Percentiles rank a stretch among this genome's conserved stretches.
These are phyloP conservation scores for Atractosteus spatula DNA, from an alignment of 2,113 vertebrate species.

Conservation along the genomic window DNA sequence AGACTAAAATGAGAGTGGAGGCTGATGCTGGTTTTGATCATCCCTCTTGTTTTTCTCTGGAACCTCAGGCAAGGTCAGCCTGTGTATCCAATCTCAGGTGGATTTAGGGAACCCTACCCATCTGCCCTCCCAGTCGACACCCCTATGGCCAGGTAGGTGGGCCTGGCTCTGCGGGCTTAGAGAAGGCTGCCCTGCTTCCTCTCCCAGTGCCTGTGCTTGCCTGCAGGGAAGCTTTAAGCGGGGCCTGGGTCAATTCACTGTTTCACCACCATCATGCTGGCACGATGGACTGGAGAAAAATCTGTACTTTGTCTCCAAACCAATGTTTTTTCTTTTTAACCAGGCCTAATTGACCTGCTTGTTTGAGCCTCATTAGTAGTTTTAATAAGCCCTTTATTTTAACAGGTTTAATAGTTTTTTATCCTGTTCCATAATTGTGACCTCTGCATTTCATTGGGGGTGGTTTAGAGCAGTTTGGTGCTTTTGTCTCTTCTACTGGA, in stretches of 20 bases:
- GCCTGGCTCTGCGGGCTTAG: constrained; percentile 50
- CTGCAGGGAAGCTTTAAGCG: not conserved
- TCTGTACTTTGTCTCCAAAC: too few species aligned
- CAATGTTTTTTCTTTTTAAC: too few species aligned
- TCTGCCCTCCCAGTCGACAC: constrained; percentile 75
- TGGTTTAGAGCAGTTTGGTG: too few species aligned
- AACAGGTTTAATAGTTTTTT: too few species aligned
- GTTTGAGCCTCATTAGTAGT: too few species aligned
- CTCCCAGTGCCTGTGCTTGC: constrained; percentile 55
- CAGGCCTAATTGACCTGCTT: too few species aligned
- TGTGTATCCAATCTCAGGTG: constrained; percentile 77
- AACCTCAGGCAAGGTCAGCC: constrained; percentile 81
- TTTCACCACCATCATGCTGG: not conserved
- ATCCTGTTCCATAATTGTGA: too few species aligned
- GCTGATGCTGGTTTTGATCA: constrained; percentile 51
- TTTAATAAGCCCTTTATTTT: too few species aligned
- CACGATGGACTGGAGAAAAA: not conserved
- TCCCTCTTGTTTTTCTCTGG: constrained; percentile 68
- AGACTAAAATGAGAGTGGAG: too few species aligned
- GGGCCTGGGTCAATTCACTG: not conserved
- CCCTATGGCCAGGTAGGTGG: constrained; percentile 77
- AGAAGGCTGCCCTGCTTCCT: constrained; percentile 44
- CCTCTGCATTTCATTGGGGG: too few species aligned
- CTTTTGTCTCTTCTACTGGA: too few species aligned
- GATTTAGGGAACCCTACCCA: constrained; percentile 77